These are phyloP conservation scores for Eidolon dupreanum DNA, from an alignment of 2,797 vertebrate species.

Conservation along the genomic window DNA sequence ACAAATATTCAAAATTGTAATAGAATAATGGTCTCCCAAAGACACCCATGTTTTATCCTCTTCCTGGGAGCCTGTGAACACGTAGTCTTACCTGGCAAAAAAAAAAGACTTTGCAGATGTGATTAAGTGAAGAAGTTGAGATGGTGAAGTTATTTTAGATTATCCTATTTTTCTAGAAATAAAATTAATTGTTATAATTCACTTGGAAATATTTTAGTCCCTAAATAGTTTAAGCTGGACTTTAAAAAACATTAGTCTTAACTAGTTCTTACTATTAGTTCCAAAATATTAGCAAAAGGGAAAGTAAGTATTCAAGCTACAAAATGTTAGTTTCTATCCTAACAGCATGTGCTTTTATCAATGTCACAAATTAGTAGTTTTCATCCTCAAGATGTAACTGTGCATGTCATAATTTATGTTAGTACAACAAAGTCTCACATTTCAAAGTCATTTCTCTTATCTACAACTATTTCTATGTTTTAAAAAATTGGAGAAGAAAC, in stretches of 20 bases:
- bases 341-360: slow-evolving; percentile 64
- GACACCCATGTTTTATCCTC: neutral
- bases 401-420: slow-evolving; percentile 73
- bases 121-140: neutral
- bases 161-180: neutral
- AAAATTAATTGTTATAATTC: neutral
- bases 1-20: neutral
- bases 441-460: slow-evolving; percentile 76
- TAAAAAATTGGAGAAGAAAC: slow-evolving; percentile 78
- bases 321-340: slow-evolving; percentile 36
- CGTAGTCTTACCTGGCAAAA: neutral
- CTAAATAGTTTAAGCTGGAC: neutral
- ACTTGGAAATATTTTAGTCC: slow-evolving; percentile 17
- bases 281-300: neutral
- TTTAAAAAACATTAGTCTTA: slow-evolving; percentile 1
- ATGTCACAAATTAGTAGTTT: slow-evolving; percentile 70
- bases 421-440: slow-evolving; percentile 74
- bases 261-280: neutral
- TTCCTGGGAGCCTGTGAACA: neutral
- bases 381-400: slow-evolving; percentile 63
- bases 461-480: slow-evolving; percentile 77
- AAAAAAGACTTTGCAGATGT: neutral
- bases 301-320: neutral
- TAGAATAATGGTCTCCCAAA: neutral
- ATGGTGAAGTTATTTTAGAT: neutral